These are phyloP conservation scores for Pachycephus smyrnensis DNA, from an alignment of 2,888 invertebrate genomes.

Conservation along the genomic window DNA sequence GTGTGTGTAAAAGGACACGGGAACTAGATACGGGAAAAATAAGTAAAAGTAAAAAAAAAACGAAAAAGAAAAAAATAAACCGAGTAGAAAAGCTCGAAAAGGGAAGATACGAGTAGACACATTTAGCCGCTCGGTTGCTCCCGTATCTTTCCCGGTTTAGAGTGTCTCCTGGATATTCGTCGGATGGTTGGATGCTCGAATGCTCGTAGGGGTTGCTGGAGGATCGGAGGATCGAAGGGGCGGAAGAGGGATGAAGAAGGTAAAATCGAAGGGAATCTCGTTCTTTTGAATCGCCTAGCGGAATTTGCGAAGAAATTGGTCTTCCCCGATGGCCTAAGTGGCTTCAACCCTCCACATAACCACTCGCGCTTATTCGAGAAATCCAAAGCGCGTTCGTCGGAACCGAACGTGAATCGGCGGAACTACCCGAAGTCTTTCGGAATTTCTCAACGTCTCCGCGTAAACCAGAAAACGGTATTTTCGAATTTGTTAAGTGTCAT, in stretches of 20 bases:
- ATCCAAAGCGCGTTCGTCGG: neutral
- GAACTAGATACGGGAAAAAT: neutral
- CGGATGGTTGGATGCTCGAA: too few species aligned
- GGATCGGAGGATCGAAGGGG: too few species aligned
- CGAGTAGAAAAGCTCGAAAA: conserved; percentile 1
- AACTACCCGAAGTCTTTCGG: too few species aligned
- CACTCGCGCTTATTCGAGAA: neutral
- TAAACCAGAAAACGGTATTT: too few species aligned
- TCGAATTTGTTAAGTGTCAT: too few species aligned
- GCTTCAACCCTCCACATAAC: neutral
- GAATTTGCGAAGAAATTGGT: conserved; percentile 51
- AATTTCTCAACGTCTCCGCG: too few species aligned
- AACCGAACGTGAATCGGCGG: too few species aligned
- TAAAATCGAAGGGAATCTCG: conserved; percentile 50
- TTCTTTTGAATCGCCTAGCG: conserved; percentile 47
- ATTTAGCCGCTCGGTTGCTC: conserved; percentile 22
- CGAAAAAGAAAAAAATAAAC: neutral
- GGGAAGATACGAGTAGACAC: conserved; percentile 3
- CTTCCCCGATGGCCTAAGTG: conserved; percentile 22
- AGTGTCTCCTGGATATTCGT: conserved; percentile 21
- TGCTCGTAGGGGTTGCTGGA: too few species aligned
- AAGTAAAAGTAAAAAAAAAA: neutral
- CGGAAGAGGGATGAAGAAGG: neutral
- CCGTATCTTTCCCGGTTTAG: conserved; percentile 33
- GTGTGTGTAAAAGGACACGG: too few species aligned